phyloP scores from a whole-genome alignment of 2,888 invertebrate genomes.

The Netelia inedita region DNA sequence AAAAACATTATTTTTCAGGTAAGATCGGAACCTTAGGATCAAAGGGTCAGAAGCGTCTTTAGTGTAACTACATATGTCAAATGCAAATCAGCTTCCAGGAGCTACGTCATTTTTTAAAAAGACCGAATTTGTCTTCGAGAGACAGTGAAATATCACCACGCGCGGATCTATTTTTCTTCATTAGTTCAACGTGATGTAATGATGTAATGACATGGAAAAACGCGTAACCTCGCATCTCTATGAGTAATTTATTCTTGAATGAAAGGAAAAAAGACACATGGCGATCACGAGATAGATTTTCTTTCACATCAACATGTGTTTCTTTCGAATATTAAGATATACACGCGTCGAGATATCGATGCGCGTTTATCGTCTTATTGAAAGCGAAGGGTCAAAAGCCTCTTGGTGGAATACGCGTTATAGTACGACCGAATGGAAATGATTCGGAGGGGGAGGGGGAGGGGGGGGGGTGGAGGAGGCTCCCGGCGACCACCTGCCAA shows the following conservation, averaged over 20 bases:
- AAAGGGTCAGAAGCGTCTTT: too few relatives aligned
- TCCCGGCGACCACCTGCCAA: slow-evolving; percentile 83
- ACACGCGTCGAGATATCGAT: neutral
- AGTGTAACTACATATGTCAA: neutral
- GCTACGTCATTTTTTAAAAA: too few relatives aligned
- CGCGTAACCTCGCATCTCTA: neutral
- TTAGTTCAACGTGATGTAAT: too few relatives aligned
- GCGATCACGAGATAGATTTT: neutral
- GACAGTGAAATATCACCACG: too few relatives aligned
- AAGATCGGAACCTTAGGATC: too few relatives aligned
- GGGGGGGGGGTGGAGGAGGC: too few relatives aligned
- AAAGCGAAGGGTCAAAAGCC: slow-evolving; percentile 44
- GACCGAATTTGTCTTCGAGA: too few relatives aligned
- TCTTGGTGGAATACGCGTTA: slow-evolving; percentile 22
- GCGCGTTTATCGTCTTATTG: slow-evolving; percentile 43
- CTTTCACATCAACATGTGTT: neutral
- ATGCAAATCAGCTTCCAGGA: neutral
- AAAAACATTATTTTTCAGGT: too few relatives aligned
- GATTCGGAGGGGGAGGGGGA: slow-evolving; percentile 69
- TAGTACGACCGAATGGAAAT: slow-evolving; percentile 45
- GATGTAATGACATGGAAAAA: too few relatives aligned
- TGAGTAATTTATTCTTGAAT: neutral
- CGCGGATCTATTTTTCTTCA: too few relatives aligned
- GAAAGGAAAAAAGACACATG: neutral
- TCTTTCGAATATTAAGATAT: neutral